Evolutionary conservation across 2,113 vertebrate genomes (phyloP), one percentile per base, ranked within the genome.

Genomic region (Apus apus): DNA sequence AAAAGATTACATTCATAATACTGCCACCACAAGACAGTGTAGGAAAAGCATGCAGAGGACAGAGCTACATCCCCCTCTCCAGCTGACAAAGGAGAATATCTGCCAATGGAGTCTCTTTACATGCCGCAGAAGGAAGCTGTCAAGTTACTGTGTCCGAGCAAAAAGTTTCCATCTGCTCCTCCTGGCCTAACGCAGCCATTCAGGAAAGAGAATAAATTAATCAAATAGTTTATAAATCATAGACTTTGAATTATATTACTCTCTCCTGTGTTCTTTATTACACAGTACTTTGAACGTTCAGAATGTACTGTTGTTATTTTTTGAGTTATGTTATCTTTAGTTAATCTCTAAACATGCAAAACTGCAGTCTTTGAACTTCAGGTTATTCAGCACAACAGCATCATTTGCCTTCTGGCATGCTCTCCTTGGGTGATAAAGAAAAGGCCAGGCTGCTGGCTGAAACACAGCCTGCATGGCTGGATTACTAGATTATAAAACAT

Each of bases 101-200:
- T 93, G 85, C 62, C 93, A 87, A 29, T 93, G 71, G 74, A 79
- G 78, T 11, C 89, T 11, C 89, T 88, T 80, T 64, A 87, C 70
- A 58, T 8, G 53, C 51, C 75, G 84, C 96, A 96, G 93, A 94
- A 93, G 85, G 86, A 95, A 96, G 78, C 75, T 93, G 88, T 83
- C 85, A 90, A 90, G 76, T 76, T 79, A 80, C 88, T 70, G 58
- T 56, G 68, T 77, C 94, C 89, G n/a, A 92, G 90, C 58, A 93
- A 94, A 93, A 90, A 94, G 43, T 88, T 84, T 92, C 85, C 93
- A 90, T 80, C 89, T 93, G 85, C 85, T 93, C 48, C 53, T 92
- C 60, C 76, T 85, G 76, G 68, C 65, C 76, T 73, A 68, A 61
- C 20, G 32, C 21, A 71, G 77, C 84, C 87, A 76, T 46, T 58